These are phyloP conservation scores for Cynodonichthys magdalenae DNA, from an alignment of 2,797 vertebrate genomes.

Conservation along the genomic window DNA sequence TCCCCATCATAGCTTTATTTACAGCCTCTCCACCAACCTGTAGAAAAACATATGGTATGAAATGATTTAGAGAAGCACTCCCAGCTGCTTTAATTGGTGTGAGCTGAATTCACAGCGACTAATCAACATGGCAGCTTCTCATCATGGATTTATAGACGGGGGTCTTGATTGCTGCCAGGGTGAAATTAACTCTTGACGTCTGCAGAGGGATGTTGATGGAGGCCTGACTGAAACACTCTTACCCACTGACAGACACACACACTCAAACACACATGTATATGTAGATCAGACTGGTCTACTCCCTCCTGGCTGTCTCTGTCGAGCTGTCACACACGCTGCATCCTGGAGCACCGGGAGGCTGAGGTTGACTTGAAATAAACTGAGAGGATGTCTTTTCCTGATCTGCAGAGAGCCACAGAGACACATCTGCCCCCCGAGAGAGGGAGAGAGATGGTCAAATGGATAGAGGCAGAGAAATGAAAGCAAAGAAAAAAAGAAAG, in stretches of 20 bases:
- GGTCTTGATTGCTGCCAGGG: slow-evolving; percentile 50
- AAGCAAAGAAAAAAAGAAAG: slow-evolving; percentile 18
- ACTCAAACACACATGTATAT: slow-evolving; percentile 37
- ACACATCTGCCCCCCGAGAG: slow-evolving; percentile 63
- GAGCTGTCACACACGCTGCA: slow-evolving; percentile 74
- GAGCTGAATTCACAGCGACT: slow-evolving; percentile 52
- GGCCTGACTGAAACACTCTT: slow-evolving; percentile 27
- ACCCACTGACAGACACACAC: neutral
- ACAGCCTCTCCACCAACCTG: slow-evolving; percentile 30
- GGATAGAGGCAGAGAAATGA: slow-evolving; percentile 23
- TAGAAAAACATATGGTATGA: slow-evolving; percentile 42
- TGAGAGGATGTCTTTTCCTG: slow-evolving; percentile 77
- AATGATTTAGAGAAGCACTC: slow-evolving; percentile 47
- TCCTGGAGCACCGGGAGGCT: slow-evolving; percentile 68
- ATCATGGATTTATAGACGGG: slow-evolving; percentile 62
- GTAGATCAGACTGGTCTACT: slow-evolving; percentile 65
- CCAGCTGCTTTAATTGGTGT: slow-evolving; percentile 47
- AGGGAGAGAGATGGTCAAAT: slow-evolving; percentile 33
- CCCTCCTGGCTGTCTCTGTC: slow-evolving; percentile 62
- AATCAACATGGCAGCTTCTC: slow-evolving; percentile 61
- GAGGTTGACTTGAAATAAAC: slow-evolving; percentile 77
- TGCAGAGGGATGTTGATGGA: slow-evolving; percentile 42
- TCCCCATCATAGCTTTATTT: slow-evolving; percentile 39
- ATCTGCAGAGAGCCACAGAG: slow-evolving; percentile 65
- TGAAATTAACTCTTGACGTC: slow-evolving; percentile 64